Conservation (phyloP, 2,888 invertebrate species). For the Lycia hirtaria region DNA sequence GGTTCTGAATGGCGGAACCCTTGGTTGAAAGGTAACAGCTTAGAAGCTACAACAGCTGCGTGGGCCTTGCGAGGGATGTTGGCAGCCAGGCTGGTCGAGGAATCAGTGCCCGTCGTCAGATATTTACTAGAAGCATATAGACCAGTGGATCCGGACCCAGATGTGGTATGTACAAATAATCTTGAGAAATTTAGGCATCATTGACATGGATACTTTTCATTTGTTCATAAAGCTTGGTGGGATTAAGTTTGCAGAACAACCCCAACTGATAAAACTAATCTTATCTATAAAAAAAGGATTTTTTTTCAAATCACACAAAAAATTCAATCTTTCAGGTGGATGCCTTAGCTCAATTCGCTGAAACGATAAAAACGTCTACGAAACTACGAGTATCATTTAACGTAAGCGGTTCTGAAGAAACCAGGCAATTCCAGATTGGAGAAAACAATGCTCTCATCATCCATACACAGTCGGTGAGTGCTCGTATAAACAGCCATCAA, state of each 20-base stretch:
- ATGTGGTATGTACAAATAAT: slow-evolving; percentile 59
- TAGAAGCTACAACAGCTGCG: slow-evolving; percentile 92
- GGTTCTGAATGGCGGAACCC: slow-evolving; percentile 76
- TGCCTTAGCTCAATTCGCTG: slow-evolving; percentile 75
- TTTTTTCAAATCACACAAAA: neutral
- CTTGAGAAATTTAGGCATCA: too few species aligned
- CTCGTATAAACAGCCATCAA: too few species aligned
- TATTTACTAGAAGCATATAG: slow-evolving; percentile 65
- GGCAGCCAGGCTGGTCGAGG: slow-evolving; percentile 63
- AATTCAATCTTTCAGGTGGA: slow-evolving; percentile 66
- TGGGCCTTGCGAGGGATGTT: slow-evolving; percentile 92
- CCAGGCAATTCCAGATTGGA: slow-evolving; percentile 88
- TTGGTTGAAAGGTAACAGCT: slow-evolving; percentile 70
- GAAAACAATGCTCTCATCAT: slow-evolving; percentile 92
- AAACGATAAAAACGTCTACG: slow-evolving; percentile 62
- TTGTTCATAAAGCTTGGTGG: neutral
- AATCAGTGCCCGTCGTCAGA: slow-evolving; percentile 70
- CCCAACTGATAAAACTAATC: neutral
- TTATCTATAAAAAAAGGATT: neutral
- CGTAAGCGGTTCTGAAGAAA: slow-evolving; percentile 73
- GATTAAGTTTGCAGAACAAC: neutral
- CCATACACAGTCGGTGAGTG: slow-evolving; percentile 90
- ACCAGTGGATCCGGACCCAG: slow-evolving; percentile 69
- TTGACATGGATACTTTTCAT: too few species aligned
- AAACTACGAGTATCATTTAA: slow-evolving; percentile 73